Conservation (phyloP, 2,888 invertebrate species). For the Machimus atricapillus region DNA sequence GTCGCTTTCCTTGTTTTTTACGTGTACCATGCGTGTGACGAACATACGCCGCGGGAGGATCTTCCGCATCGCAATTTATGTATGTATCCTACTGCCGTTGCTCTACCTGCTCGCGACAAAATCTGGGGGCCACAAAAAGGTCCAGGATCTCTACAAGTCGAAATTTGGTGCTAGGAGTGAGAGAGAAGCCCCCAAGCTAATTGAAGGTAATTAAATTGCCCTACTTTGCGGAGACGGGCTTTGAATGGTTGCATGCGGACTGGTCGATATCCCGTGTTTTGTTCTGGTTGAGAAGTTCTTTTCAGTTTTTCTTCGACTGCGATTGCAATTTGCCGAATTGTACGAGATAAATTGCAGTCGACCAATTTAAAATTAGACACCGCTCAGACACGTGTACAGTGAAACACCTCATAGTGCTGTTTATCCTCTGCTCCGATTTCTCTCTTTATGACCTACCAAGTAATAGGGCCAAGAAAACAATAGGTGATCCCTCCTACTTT, state of each 20-base stretch:
- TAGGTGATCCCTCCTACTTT: neutral
- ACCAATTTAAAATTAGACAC: neutral
- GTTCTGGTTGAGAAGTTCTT: neutral
- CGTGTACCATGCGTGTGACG: slow-evolving; percentile 68
- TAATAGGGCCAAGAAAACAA: neutral
- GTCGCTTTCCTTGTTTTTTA: neutral
- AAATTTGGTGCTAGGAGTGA: slow-evolving; percentile 50
- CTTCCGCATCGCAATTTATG: slow-evolving; percentile 65
- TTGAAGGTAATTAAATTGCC: slow-evolving; percentile 54
- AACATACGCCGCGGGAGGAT: slow-evolving; percentile 69
- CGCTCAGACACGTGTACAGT: too few relatives aligned
- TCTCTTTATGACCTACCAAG: neutral
- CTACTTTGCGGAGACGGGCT: neutral
- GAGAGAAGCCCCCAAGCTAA: slow-evolving; percentile 57
- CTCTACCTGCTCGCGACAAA: slow-evolving; percentile 71
- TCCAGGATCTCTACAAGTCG: slow-evolving; percentile 55
- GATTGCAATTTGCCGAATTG: neutral
- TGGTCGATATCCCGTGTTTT: neutral
- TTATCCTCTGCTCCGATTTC: neutral
- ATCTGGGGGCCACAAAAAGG: slow-evolving; percentile 64
- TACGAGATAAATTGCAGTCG: neutral
- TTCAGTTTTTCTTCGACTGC: neutral
- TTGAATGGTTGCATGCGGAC: neutral
- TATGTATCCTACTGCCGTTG: slow-evolving; percentile 67
- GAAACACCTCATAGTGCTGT: neutral